Evolutionary conservation across 2,113 vertebrate genomes (phyloP).

Genomic region (Lepidiolamprologus cunningtoni): DNA sequence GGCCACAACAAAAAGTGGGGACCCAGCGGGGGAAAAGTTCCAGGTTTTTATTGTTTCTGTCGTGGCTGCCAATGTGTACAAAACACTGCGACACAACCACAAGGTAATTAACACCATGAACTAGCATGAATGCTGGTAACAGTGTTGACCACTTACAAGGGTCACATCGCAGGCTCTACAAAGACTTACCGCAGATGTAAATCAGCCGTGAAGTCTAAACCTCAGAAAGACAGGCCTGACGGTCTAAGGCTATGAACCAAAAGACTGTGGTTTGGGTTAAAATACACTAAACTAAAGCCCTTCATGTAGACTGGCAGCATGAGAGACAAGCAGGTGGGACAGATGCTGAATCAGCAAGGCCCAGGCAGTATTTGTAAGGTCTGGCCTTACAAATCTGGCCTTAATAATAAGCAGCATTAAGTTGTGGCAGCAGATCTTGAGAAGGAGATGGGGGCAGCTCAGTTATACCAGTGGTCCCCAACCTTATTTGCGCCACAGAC

Average conservation of each 20-base stretch:
- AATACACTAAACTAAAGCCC: neutral
- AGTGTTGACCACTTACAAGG: neutral
- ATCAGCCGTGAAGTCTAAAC: neutral
- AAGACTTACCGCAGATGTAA: neutral
- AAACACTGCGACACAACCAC: neutral
- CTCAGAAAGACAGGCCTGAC: neutral
- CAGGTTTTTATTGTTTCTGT: neutral
- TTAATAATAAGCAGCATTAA: neutral
- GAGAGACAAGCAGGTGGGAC: neutral
- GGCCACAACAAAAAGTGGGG: neutral
- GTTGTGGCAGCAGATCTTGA: neutral
- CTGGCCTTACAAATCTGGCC: neutral
- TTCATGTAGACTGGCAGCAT: neutral
- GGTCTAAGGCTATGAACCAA: neutral
- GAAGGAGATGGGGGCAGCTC: neutral
- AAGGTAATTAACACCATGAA: neutral
- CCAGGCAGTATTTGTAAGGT: neutral
- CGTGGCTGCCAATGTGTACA: neutral
- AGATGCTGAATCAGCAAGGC: neutral
- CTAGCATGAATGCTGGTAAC: neutral
- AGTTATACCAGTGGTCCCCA: neutral
- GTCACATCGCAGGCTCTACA: neutral
- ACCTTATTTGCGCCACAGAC: too few species aligned
- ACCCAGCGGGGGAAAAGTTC: neutral
- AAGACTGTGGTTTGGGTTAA: neutral